These are phyloP conservation scores for Drosophila kuntzei DNA, from an alignment of 2,888 invertebrate species.

Conservation along the genomic window DNA sequence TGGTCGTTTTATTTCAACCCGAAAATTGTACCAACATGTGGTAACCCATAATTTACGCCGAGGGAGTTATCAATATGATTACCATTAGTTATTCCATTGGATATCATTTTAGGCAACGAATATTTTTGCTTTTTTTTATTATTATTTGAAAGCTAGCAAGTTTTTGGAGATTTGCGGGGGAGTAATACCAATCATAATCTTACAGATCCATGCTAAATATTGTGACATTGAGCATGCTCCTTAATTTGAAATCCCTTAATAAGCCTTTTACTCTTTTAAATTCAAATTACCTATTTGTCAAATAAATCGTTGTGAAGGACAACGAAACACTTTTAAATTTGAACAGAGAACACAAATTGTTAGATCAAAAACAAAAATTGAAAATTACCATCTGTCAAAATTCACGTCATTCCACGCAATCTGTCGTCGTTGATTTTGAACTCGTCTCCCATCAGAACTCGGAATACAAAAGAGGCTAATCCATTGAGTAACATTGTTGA, in stretches of 20 bases:
- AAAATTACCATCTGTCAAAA: conserved; percentile 85
- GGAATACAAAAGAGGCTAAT: conserved; percentile 47
- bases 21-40: conserved; percentile 71
- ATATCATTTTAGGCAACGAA: conserved; percentile 10
- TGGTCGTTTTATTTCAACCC: conserved; percentile 57
- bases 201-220: conserved; percentile 73
- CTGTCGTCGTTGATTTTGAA: conserved; percentile 43
- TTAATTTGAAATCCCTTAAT: conserved; percentile 57
- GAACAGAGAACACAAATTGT: conserved; percentile 69
- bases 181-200: conserved; percentile 18
- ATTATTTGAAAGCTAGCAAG: conserved; percentile 6
- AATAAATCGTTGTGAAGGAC: conserved; percentile 67
- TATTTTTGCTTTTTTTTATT: conserved; percentile 3
- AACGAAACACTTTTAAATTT: conserved; percentile 76
- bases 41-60: conserved; percentile 77
- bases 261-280: conserved; percentile 46
- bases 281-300: conserved; percentile 79
- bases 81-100: conserved; percentile 27
- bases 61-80: conserved; percentile 70
- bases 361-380: conserved; percentile 83
- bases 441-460: not conserved
- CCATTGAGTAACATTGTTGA: conserved; percentile 51
- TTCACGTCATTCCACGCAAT: conserved; percentile 75
- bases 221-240: conserved; percentile 75
- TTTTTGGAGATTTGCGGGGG: not conserved